These are phyloP conservation scores for Drosophila sproati DNA, from an alignment of 1,140 invertebrate species.

Conservation along the genomic window DNA sequence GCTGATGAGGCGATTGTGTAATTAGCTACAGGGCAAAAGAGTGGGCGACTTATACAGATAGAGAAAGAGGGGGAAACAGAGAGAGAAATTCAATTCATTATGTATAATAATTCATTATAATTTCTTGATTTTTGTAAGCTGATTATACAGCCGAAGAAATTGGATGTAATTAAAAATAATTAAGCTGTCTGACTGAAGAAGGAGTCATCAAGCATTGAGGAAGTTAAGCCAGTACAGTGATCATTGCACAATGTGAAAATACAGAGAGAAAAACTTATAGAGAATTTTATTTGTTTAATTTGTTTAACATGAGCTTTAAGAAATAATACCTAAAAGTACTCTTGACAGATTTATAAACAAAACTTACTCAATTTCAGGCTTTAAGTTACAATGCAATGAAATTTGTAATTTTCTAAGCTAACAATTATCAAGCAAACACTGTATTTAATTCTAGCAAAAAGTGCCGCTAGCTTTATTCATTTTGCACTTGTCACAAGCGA, in stretches of 20 bases:
- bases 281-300: too few relatives aligned
- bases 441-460: neutral
- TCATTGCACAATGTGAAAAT: neutral
- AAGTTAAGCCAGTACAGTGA: slow-evolving; percentile 5
- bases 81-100: slow-evolving; percentile 20
- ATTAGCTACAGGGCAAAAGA: slow-evolving; percentile 5
- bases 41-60: neutral
- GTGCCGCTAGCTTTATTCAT: neutral
- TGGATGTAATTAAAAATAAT: slow-evolving; percentile 37
- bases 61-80: neutral
- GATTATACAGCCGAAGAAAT: slow-evolving; percentile 18
- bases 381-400: neutral
- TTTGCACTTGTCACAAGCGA: neutral
- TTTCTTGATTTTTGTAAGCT: slow-evolving; percentile 31
- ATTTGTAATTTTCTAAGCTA: neutral
- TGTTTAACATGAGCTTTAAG: too few relatives aligned
- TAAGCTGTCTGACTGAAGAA: slow-evolving; percentile 25
- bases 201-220: slow-evolving; percentile 3
- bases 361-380: too few relatives aligned
- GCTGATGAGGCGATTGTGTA: slow-evolving; percentile 26
- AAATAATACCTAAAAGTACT: too few relatives aligned
- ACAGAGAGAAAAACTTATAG: too few relatives aligned
- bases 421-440: neutral
- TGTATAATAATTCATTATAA: slow-evolving; percentile 24
- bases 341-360: too few relatives aligned